phyloP scores from a whole-genome alignment of 2,113 vertebrate species.

The Nesogale talazaci region DNA sequence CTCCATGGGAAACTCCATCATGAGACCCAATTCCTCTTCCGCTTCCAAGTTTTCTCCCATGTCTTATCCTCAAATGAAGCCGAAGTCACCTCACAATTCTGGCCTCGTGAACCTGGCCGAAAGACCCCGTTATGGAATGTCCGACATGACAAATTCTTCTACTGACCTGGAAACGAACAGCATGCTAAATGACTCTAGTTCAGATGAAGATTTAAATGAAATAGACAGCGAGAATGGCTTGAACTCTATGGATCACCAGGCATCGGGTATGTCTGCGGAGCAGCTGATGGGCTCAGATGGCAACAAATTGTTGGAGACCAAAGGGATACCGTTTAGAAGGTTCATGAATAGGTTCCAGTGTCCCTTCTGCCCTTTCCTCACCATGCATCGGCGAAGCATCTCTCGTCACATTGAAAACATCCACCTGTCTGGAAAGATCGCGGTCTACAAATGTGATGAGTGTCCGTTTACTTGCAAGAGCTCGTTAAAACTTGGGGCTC shows the following conservation, averaged over 20 bases:
- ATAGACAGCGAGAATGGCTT: constrained; percentile 94
- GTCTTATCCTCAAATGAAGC: constrained; percentile 92
- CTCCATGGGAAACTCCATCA: constrained; percentile 86
- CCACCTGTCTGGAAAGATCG: constrained; percentile 96
- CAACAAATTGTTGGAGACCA: constrained; percentile 96
- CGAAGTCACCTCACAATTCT: constrained; percentile 92
- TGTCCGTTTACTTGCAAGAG: constrained; percentile 99
- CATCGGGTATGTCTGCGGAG: constrained; percentile 91
- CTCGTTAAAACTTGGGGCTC: constrained; percentile 93
- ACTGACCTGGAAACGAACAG: constrained; percentile 90
- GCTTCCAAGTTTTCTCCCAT: constrained; percentile 89
- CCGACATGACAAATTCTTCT: constrained; percentile 90
- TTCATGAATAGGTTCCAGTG: constrained; percentile 99
- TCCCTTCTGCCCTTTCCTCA: constrained; percentile 98
- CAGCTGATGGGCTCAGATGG: constrained; percentile 95
- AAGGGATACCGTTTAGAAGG: constrained; percentile 96
- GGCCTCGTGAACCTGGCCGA: constrained; percentile 94
- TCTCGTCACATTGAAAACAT: constrained; percentile 99
- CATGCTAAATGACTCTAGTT: constrained; percentile 94
- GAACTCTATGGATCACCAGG: constrained; percentile 91
- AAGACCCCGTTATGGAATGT: constrained; percentile 89
- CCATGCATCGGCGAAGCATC: constrained; percentile 97
- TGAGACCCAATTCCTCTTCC: constrained; percentile 86
- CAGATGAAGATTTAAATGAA: constrained; percentile 95
- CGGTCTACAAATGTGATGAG: constrained; percentile 97